Conservation (phyloP, 2,888 invertebrate genomes). For the Hypomecis atomaria region DNA sequence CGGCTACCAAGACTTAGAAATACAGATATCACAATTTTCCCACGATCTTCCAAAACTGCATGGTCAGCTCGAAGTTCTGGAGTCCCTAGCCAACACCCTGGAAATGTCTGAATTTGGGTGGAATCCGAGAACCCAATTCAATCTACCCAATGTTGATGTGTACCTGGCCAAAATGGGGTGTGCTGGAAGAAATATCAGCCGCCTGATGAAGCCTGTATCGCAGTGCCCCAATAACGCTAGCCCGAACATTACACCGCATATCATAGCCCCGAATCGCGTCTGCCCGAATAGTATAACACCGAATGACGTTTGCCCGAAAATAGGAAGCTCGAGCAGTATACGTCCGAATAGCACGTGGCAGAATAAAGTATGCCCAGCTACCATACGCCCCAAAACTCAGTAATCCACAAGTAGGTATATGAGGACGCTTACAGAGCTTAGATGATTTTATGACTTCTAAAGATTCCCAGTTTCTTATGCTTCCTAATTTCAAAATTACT, state of each 20-base stretch:
- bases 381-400: not conserved
- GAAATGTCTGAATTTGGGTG: slow-evolving; percentile 53
- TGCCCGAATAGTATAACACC: not conserved
- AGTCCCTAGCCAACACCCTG: slow-evolving; percentile 59
- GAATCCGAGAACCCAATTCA: slow-evolving; percentile 51
- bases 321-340: too few species aligned
- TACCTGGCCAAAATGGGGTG: slow-evolving; percentile 43
- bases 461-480: too few species aligned
- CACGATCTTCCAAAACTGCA: slow-evolving; percentile 70
- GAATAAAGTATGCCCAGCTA: not conserved
- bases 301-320: not conserved
- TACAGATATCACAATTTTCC: slow-evolving; percentile 59
- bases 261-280: not conserved
- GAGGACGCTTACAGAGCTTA: too few species aligned
- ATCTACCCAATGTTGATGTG: slow-evolving; percentile 58
- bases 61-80: slow-evolving; percentile 69
- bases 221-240: not conserved
- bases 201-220: slow-evolving; percentile 23
- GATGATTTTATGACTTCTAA: too few species aligned
- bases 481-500: too few species aligned
- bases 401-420: too few species aligned
- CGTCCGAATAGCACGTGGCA: too few species aligned
- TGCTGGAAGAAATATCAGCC: slow-evolving; percentile 40
- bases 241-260: not conserved
- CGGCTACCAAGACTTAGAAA: slow-evolving; percentile 64